Base-by-base conservation (phyloP, 1,140 invertebrate genomes). In the Pseudomyrmex dendroicus region DNA sequence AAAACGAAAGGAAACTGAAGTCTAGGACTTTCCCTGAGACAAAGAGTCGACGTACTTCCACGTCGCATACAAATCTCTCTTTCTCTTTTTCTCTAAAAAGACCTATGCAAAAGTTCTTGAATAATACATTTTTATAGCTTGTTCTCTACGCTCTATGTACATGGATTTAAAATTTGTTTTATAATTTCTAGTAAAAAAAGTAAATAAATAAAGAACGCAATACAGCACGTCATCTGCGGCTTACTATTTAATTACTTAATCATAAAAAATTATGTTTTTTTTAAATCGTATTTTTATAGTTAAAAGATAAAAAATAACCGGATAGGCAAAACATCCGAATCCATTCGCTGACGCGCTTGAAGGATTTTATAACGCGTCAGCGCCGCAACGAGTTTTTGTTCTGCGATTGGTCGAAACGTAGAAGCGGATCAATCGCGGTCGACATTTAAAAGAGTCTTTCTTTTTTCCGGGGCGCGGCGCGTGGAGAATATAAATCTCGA, bases 401-500 rank as follows among this genome's bases (percentile, higher is more conserved):
- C 44, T 13, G 13, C 64, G 8, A 48, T 57, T 68, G 12, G 25
- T 15, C 20, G 20, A 70, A 77, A 77, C 25, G 52, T 67, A 56
- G 63, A 68, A 44, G 46, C 20, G 52, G 64, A 80, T 70, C 66
- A 80, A 70, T 70, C 76, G 66, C 52, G 64, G 76, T 70, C 44
- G 66, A 59, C 67, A 70, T 80, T 59, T 72, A 57, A 80, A 70
- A 72, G 76, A 72, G 5, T 62, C 25, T 25, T 68, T 50, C 57
- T 73, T 73, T 74, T 87, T 56, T 57, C 78, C 9, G 8, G 9
- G n/a, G 12, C 20, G 15, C 46, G 20, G 50, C 46, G 68, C 85
- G 57, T 25, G 1, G 59, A 20, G 85, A 87, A 87, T 87, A 87
- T 87, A 87, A 87, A 87, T 87, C 73, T 84, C 86, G 85, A 87